phyloP scores from a whole-genome alignment of 2,113 vertebrate species.

The Xiphorhynchus elegans region DNA sequence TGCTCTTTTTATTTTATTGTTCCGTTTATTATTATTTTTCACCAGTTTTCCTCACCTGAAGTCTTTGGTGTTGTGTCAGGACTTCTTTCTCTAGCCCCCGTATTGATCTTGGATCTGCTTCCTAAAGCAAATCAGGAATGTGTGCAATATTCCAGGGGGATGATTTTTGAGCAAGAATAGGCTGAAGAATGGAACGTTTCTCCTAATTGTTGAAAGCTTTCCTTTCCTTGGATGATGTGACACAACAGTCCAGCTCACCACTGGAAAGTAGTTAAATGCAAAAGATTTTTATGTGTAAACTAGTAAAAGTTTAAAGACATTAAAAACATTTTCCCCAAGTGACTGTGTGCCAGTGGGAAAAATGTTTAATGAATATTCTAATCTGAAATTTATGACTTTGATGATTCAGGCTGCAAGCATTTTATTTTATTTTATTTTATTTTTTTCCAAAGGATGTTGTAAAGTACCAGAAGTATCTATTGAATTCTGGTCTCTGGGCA shows the following conservation, averaged over 20 bases:
- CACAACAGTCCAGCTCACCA: not conserved
- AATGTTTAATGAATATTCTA: constrained; percentile 46
- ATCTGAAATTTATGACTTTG: constrained; percentile 27
- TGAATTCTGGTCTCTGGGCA: constrained; percentile 28
- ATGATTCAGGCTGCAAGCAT: not conserved
- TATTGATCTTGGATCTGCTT: not conserved
- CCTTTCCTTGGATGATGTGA: not conserved
- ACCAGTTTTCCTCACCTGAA: not conserved
- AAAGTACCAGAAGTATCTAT: not conserved
- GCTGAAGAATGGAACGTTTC: constrained; percentile 24
- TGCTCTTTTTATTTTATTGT: not conserved
- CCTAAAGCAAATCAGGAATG: not conserved
- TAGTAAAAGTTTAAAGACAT: constrained; percentile 43
- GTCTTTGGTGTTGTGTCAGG: not conserved
- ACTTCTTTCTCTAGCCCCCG: not conserved
- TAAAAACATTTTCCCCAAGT: constrained; percentile 22
- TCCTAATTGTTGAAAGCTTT: not conserved
- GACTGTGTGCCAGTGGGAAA: not conserved
- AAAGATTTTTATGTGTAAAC: constrained; percentile 39
- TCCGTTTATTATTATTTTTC: not conserved
- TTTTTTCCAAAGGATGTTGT: not conserved
- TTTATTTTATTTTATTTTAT: not conserved
- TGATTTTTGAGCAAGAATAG: not conserved
- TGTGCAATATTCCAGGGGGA: not conserved
- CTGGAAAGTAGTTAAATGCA: constrained; percentile 28